Base-by-base conservation (phyloP, 2,797 vertebrate species). In the Acanthiza pusilla region DNA sequence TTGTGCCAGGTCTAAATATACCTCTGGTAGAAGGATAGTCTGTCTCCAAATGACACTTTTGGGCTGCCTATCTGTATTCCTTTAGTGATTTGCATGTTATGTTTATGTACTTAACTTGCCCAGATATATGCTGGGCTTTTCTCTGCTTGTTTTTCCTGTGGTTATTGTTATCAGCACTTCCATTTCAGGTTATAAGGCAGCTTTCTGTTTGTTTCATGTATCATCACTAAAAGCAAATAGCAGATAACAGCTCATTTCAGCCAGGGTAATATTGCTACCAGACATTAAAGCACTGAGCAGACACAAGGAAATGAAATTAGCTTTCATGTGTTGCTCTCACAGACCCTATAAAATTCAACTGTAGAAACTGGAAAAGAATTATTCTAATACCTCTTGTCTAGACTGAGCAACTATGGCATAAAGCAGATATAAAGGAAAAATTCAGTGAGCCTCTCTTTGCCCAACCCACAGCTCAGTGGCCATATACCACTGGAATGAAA, bases 31-130 rank as follows among this genome's bases (percentile, higher is more conserved):
- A 94, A 93, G 63, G 55, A 87, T 5, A 90, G 65, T 73, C 80
- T 96, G 70, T 96, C 80, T 93, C 61, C 21, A 95, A 82, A 66
- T 93, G 63, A 89, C 80, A 77, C 43, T 89, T 94, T 23, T 53
- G 72, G 80, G 86, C 55, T 84, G 53, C 51, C 29, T 87, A 76
- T 89, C 76, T 93, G 70, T 94, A 54, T 62, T 88, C 65, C 71
- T 92, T 89, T 30, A 82, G 36, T 51, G 88, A 95, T 92, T 74
- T 96, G 68, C 58, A 81, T 71, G 75, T 81, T 74, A 71, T 70
- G 30, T 85, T 79, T 91, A 77, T 78, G 88, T 79, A 93, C 23
- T 80, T 91, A 66, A 85, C 38, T 67, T 91, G 92, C 67, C 65
- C 27, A 75, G 34, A 65, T 70, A 43, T 8, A 88, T 3, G 17